Conservation (phyloP, 1,140 invertebrate species). For the Tetragonula clypearis region DNA sequence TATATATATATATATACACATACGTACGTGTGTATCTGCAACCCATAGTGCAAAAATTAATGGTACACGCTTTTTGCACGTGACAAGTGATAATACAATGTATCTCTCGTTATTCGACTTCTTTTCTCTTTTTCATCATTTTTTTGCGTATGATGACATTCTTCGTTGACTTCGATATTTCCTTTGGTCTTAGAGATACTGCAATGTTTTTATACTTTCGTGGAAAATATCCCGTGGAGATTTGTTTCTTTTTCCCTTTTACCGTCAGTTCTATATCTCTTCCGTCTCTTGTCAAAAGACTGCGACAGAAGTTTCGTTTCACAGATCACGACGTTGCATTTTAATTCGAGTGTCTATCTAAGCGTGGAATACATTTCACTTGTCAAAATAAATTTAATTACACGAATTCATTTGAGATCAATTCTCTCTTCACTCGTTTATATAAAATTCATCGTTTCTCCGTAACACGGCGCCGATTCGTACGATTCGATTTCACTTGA, state of each 20-base stretch:
- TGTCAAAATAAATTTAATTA: not conserved
- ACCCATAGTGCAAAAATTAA: not conserved
- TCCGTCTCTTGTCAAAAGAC: too few species aligned
- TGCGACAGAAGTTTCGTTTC: not conserved
- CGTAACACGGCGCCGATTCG: not conserved
- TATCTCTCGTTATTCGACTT: not conserved
- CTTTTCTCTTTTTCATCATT: not conserved
- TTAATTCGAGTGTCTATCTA: not conserved
- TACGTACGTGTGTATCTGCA: too few species aligned
- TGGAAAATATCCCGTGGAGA: too few species aligned
- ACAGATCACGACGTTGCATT: not conserved
- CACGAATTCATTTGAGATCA: not conserved
- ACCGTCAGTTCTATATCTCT: too few species aligned
- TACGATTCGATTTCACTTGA: not conserved
- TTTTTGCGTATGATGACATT: too few species aligned
- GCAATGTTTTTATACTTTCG: not conserved
- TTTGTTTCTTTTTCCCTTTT: too few species aligned
- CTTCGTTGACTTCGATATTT: not conserved
- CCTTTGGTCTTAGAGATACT: not conserved
- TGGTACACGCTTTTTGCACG: slow-evolving; percentile 1
- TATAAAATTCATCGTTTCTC: not conserved
- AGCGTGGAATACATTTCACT: not conserved
- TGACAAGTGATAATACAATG: not conserved
- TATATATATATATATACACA: too few species aligned
- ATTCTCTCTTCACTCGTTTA: too few species aligned